These are phyloP conservation scores for Bradypus variegatus DNA, from an alignment of 2,797 vertebrate species.

Conservation along the genomic window DNA sequence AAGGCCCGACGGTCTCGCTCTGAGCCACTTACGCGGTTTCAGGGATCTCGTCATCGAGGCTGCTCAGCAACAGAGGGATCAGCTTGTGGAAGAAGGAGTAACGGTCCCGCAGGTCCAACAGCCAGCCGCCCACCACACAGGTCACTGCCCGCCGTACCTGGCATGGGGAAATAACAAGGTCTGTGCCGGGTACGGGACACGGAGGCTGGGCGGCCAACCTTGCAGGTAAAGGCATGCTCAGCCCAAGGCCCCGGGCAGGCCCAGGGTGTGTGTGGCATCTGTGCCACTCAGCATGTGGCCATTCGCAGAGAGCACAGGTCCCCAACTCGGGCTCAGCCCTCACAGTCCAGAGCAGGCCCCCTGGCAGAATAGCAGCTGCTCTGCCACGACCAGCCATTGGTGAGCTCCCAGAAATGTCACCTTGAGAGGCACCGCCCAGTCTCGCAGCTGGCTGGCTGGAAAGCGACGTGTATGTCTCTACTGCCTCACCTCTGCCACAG, in stretches of 20 bases:
- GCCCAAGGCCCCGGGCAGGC: neutral
- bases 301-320: too few relatives aligned
- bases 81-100: constrained; percentile 95
- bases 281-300: too few relatives aligned
- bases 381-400: too few relatives aligned
- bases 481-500: rapidly evolving
- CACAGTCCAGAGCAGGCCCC: too few relatives aligned
- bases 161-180: too few relatives aligned
- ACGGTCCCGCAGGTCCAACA: constrained; percentile 86
- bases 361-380: too few relatives aligned
- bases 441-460: too few relatives aligned
- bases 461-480: neutral
- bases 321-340: too few relatives aligned
- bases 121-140: constrained; percentile 84
- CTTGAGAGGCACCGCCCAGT: too few relatives aligned
- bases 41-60: constrained; percentile 84
- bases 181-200: rapidly evolving
- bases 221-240: neutral
- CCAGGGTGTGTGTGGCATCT: neutral
- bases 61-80: constrained; percentile 88
- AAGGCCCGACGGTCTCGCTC: too few relatives aligned
- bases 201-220: neutral
- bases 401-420: neutral
- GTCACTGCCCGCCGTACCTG: constrained; percentile 91
- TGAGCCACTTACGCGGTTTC: constrained; percentile 79